These are phyloP conservation scores for Esox niger DNA, from an alignment of 2,113 vertebrate genomes.

Conservation along the genomic window DNA sequence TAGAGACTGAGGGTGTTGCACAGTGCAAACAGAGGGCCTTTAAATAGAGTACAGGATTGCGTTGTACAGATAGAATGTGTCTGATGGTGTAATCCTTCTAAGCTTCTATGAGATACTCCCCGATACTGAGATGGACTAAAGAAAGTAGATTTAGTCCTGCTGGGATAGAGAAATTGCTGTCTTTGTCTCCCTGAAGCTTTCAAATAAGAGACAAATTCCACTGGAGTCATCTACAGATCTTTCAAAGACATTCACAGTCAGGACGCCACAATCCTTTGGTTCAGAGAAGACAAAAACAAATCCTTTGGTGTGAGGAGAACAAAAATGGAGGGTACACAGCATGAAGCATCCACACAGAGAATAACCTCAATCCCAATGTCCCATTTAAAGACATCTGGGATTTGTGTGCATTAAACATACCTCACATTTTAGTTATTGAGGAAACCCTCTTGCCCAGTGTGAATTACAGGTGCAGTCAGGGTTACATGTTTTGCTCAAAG, in stretches of 20 bases:
- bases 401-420: neutral
- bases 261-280: neutral
- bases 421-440: too few relatives aligned
- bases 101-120: constrained; percentile 33
- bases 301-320: neutral
- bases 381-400: neutral
- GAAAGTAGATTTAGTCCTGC: constrained; percentile 19
- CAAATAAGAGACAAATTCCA: neutral
- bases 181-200: constrained; percentile 14
- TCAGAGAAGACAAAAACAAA: neutral
- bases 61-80: constrained; percentile 48
- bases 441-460: too few relatives aligned
- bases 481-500: too few relatives aligned
- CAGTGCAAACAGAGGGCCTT: constrained; percentile 40
- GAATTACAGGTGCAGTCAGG: too few relatives aligned
- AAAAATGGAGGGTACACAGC: constrained; percentile 1
- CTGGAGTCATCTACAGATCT: neutral
- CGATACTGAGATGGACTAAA: constrained; percentile 27
- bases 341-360: neutral
- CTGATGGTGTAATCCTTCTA: constrained; percentile 56
- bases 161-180: constrained; percentile 3
- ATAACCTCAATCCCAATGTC: neutral
- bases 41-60: constrained; percentile 30
- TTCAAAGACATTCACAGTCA: constrained; percentile 4
- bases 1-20: constrained; percentile 54